Base-by-base conservation (phyloP, 2,113 vertebrate species). In the Hippolais icterina region DNA sequence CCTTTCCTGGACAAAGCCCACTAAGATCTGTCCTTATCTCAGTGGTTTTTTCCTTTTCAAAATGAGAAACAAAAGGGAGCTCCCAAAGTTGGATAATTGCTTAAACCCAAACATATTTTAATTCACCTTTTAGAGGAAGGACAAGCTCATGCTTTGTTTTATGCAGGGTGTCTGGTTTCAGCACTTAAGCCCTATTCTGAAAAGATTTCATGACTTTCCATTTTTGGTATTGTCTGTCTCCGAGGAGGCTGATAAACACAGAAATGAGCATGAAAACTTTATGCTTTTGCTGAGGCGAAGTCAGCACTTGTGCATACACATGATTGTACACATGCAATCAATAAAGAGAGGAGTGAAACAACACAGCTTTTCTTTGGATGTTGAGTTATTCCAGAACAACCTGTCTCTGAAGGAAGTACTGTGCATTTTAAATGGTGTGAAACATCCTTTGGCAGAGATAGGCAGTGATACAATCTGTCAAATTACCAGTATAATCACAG, bases 351-450 rank as follows among this genome's bases (percentile, higher is more conserved):
- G 69, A 83, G 87, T 50, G 79, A 90, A 96, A 88, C 56, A 93
- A 81, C 71, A 90, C 0, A 29, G 80, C 57, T 81, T 87, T 71
- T 57, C 83, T 83, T 65, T 60, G 83, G 90, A 52, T 64, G 90
- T 77, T 90, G 88, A 90, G 88, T 92, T 96, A 92, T 96, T 96
- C 92, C 94, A 90, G 94, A 96, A 90, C 90, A 94, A 96, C 94
- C 93, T 90, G 94, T 90, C 92, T 94, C 85, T 15, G 76, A 95
- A 93, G 57, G 87, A 75, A 86, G 77, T 33, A 37, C 60, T 75
- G 86, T 92, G 89, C 88, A 83, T 96, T 96, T 87, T 69, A 92
- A 94, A 94, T 81, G 90, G 88, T 95, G 94, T 94, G 96, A 96
- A 96, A 94, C 86, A 90, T 94, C 95, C 90, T 94, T 92, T 88